A percentile compares a stretch with the other conserved stretches of the same genome.
phyloP scores from a whole-genome alignment of 2,888 invertebrate species.

The Sericinus montela region DNA sequence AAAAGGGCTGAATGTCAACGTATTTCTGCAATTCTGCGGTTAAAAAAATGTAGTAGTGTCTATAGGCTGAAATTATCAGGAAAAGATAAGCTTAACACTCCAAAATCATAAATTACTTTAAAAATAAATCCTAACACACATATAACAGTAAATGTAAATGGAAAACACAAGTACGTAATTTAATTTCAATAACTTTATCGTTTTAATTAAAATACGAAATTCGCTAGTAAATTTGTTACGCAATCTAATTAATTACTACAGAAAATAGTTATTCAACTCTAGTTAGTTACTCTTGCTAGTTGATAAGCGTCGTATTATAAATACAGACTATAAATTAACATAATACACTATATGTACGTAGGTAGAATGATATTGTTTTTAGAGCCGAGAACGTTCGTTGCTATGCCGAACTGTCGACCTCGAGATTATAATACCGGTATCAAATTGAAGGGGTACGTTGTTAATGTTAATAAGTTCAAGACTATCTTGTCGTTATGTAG shows the following conservation, averaged over 20 bases:
- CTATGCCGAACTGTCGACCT: conserved; percentile 14
- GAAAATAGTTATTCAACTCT: background rate
- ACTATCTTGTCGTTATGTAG: conserved; percentile 1
- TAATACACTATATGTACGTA: background rate
- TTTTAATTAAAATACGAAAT: background rate
- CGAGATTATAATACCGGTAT: conserved; percentile 18
- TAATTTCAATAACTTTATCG: background rate
- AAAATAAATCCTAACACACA: no score
- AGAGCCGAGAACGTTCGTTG: conserved; percentile 11
- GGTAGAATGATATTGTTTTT: background rate
- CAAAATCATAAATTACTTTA: no score
- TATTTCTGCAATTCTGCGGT: no score
- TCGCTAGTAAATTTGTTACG: conserved; percentile 6
- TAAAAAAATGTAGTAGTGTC: no score
- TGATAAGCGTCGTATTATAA: conserved; percentile 3
- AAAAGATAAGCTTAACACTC: no score
- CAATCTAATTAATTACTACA: conserved; percentile 2
- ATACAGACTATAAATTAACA: background rate
- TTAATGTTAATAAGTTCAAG: conserved; percentile 13
- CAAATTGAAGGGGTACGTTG: conserved; percentile 12
- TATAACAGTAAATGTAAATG: no score
- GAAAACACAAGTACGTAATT: no score
- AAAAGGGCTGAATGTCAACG: no score
- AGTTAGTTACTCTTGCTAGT: no score
- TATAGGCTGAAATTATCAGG: no score